Evolutionary conservation across 2,797 vertebrate species (phyloP).

Genomic region (Mus caroli): DNA sequence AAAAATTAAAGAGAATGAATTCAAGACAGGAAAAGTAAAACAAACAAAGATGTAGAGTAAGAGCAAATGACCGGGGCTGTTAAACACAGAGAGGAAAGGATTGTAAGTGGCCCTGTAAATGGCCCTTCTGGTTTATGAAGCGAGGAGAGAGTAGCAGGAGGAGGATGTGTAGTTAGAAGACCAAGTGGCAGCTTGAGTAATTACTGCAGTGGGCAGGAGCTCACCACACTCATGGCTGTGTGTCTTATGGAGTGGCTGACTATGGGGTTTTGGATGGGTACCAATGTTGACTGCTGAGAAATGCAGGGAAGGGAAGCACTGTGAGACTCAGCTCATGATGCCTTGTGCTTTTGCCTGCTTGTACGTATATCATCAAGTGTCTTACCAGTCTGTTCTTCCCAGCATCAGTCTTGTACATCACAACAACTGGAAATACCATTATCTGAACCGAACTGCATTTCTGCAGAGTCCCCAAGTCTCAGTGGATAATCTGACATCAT

Average conservation of each 20-base stretch:
- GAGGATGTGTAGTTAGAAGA: accelerated
- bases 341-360: not conserved
- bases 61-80: not conserved
- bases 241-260: not conserved
- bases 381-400: constrained; percentile 60
- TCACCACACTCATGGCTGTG: not conserved
- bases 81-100: not conserved
- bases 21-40: constrained; percentile 32
- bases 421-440: constrained; percentile 83
- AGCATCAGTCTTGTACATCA: constrained; percentile 71
- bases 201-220: not conserved
- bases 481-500: constrained; percentile 74
- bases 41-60: not conserved
- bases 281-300: constrained; percentile 63
- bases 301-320: not conserved
- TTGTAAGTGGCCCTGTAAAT: not conserved
- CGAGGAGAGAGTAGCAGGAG: accelerated
- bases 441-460: constrained; percentile 70
- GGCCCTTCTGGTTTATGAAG: not conserved
- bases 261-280: not conserved
- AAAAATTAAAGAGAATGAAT: not conserved
- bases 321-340: not conserved
- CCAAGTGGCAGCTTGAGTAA: accelerated
- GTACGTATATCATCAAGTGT: constrained; percentile 14
- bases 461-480: constrained; percentile 70